These are phyloP conservation scores for Lithobates pipiens DNA, from an alignment of 2,797 vertebrate genomes.

Conservation along the genomic window DNA sequence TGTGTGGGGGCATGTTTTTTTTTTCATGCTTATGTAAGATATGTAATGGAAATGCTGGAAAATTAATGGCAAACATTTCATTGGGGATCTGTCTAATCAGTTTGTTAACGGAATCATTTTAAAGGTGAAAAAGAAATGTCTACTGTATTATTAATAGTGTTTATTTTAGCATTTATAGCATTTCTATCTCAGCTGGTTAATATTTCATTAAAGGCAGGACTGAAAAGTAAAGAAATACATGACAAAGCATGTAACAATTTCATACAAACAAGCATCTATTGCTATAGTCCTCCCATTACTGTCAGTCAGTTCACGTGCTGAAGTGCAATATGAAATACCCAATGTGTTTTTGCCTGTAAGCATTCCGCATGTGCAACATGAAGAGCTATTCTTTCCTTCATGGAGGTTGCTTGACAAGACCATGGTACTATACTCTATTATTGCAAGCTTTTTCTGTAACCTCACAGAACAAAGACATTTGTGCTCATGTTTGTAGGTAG, in stretches of 20 bases:
- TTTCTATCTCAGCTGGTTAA: conserved; percentile 20
- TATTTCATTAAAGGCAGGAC: conserved; percentile 37
- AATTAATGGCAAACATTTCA: too few relatives aligned
- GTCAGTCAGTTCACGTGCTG: conserved; percentile 6
- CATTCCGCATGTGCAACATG: background rate
- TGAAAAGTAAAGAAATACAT: conserved; percentile 25
- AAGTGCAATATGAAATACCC: background rate
- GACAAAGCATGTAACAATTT: conserved; percentile 25
- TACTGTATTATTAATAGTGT: background rate
- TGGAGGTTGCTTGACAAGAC: background rate
- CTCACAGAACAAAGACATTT: too few relatives aligned
- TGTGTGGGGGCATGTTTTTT: too few relatives aligned
- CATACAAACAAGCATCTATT: conserved; percentile 25
- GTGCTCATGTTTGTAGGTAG: too few relatives aligned
- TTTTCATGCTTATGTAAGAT: too few relatives aligned
- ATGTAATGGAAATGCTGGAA: too few relatives aligned
- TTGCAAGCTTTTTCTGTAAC: too few relatives aligned
- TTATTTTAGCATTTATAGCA: conserved; percentile 20
- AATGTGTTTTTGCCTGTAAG: background rate
- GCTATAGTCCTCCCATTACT: background rate
- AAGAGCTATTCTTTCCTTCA: background rate
- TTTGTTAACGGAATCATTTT: conserved; percentile 6
- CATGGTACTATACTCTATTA: too few relatives aligned
- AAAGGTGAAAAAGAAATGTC: conserved; percentile 14
- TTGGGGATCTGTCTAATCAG: background rate